Percentiles rank a stretch among this genome's conserved stretches.
These are phyloP conservation scores for Globodera rostochiensis DNA, from an alignment of 1,140 invertebrate species.

Conservation along the genomic window DNA sequence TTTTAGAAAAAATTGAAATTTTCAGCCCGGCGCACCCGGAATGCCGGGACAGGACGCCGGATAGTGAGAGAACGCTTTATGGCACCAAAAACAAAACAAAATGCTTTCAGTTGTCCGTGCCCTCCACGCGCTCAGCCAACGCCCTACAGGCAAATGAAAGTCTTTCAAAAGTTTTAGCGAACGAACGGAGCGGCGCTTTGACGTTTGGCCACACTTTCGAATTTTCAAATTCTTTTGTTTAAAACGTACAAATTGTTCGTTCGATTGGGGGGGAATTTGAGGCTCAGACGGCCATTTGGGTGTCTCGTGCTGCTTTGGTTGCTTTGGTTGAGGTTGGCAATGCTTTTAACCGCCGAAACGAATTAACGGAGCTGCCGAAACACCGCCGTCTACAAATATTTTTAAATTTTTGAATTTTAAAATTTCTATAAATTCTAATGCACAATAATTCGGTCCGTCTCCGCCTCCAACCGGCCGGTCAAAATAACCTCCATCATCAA, in stretches of 20 bases:
- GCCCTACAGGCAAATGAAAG: neutral
- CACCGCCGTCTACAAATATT: too few species aligned
- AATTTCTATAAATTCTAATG: neutral
- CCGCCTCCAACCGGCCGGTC: neutral
- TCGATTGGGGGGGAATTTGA: too few species aligned
- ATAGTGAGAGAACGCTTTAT: neutral
- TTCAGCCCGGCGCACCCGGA: neutral
- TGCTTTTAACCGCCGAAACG: neutral
- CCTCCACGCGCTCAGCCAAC: neutral
- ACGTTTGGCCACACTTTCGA: neutral
- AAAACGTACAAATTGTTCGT: too few species aligned
- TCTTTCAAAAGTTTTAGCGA: neutral
- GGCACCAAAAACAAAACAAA: neutral
- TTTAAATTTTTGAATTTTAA: neutral
- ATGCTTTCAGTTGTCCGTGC: neutral
- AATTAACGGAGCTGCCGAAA: too few species aligned
- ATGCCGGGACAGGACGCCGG: constrained; percentile 1
- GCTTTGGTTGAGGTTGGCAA: too few species aligned
- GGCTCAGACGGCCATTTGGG: too few species aligned
- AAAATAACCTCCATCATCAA: neutral
- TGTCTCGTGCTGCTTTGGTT: too few species aligned
- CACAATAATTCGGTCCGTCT: neutral
- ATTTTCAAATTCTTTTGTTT: too few species aligned
- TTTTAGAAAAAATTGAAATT: neutral
- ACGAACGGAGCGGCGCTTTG: neutral